These are phyloP conservation scores for Mercenaria mercenaria DNA, from an alignment of 1,140 invertebrate genomes.

Conservation along the genomic window DNA sequence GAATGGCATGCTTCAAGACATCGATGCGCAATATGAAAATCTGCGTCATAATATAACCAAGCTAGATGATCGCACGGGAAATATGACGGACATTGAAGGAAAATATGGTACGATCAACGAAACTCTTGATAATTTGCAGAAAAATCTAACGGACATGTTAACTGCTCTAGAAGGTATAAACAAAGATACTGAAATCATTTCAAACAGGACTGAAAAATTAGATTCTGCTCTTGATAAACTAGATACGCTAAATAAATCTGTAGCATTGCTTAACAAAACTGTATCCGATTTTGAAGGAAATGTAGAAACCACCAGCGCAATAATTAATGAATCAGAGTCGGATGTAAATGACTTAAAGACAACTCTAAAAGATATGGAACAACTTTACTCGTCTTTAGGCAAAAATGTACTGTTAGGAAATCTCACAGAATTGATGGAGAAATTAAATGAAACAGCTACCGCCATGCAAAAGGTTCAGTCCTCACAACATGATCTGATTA, in stretches of 20 bases:
- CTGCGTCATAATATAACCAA: neutral
- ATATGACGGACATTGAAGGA: constrained; percentile 11
- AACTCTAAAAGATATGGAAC: constrained; percentile 2
- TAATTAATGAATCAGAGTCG: neutral
- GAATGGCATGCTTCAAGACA: neutral
- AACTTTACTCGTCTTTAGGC: neutral
- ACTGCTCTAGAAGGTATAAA: neutral
- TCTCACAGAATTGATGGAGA: neutral
- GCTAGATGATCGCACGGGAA: neutral
- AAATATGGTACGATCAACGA: constrained; percentile 22
- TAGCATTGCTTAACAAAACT: neutral
- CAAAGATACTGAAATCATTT: neutral
- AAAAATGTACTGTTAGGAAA: neutral
- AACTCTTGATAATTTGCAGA: constrained; percentile 29
- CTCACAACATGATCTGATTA: neutral
- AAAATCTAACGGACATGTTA: constrained; percentile 14
- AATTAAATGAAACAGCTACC: neutral
- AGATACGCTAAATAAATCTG: neutral
- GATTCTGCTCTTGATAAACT: neutral
- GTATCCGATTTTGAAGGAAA: neutral
- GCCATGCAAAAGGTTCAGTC: neutral
- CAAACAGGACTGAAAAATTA: neutral
- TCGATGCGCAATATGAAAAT: neutral
- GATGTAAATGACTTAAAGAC: neutral
- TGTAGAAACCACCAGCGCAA: neutral